These are phyloP conservation scores for Uromys caudimaculatus DNA, from an alignment of 2,797 vertebrate genomes.

Conservation along the genomic window DNA sequence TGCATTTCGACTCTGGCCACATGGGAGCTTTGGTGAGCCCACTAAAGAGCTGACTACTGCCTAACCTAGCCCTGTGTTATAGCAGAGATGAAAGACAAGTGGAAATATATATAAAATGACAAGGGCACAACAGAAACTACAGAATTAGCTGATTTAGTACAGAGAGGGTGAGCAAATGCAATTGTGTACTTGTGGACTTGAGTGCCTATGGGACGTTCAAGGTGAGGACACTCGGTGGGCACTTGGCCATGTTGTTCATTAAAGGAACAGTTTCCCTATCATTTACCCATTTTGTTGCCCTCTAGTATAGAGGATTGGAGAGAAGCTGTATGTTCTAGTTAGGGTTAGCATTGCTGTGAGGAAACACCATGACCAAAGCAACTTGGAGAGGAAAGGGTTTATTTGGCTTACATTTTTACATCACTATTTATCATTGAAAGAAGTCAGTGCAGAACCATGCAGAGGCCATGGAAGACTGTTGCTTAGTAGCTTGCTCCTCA, in stretches of 20 bases:
- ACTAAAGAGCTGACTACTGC: not conserved
- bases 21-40: not conserved
- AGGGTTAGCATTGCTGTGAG: not conserved
- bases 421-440: not conserved
- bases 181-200: not conserved
- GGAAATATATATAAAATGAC: not conserved
- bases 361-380: not conserved
- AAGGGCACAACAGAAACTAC: not conserved
- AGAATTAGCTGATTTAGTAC: not conserved
- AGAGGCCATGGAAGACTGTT: no score
- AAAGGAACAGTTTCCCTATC: not conserved
- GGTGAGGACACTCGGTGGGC: not conserved
- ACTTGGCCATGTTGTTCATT: not conserved
- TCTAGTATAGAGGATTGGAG: not conserved
- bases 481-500: not conserved
- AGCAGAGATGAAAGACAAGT: not conserved
- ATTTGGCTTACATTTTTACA: no score
- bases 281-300: not conserved
- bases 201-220: not conserved
- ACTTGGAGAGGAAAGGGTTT: not conserved
- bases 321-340: not conserved
- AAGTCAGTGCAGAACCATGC: no score
- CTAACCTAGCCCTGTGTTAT: not conserved
- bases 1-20: not conserved
- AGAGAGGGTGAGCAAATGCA: not conserved